Base-by-base conservation (phyloP, 2,888 invertebrate genomes). In the Onchidella celtica region DNA sequence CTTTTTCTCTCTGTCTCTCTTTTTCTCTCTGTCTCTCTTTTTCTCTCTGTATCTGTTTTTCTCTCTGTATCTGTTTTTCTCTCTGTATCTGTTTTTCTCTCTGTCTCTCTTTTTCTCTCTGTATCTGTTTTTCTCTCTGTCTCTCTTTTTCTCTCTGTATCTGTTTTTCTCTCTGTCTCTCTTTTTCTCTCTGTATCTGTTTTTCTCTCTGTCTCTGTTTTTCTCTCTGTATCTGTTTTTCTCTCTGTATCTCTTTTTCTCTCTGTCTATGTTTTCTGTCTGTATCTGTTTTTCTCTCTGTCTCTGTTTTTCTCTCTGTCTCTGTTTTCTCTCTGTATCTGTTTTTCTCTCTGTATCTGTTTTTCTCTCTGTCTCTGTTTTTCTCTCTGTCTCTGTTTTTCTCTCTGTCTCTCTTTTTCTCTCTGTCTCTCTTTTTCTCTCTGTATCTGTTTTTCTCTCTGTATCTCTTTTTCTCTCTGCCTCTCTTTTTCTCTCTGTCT, bases 71-170 rank as follows among this genome's bases (percentile, higher is more conserved):
- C 17, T 36, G 21, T 38, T 21, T 69, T 32, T 61, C 21, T 61
- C n/a, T 47, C 24, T 72, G 4, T 47, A n/a, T 72, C 72, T 72
- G 21, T 47, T 32, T 72, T 29, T 72, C 55, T 47, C 27, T 72
- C 55, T 47, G 2, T 47, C 27, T 72, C 24, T 47, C 55, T 36
- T 14, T 72, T 21, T 29, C 17, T 55, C 55, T 61, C 47, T 55
- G 47, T 76, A n/a, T 65, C 40, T 47, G n/a, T 34, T 17, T 66
- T 14, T 47, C 9, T 70, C 36, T 68, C 68, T 68, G 3, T 36
- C 68, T 32, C 3, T 36, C 27, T 47, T 27, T 27, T 24, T 47
- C 27, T 21, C n/a, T n/a, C n/a, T n/a, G n/a, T n/a, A n/a, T 47
- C 47, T 24, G 27, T 47, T 9, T 47, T 27, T 17, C 61, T 61